Percentiles rank a stretch among this genome's conserved stretches.
Conservation (phyloP, 2,113 vertebrate genomes). For the Syrrhaptes paradoxus region DNA sequence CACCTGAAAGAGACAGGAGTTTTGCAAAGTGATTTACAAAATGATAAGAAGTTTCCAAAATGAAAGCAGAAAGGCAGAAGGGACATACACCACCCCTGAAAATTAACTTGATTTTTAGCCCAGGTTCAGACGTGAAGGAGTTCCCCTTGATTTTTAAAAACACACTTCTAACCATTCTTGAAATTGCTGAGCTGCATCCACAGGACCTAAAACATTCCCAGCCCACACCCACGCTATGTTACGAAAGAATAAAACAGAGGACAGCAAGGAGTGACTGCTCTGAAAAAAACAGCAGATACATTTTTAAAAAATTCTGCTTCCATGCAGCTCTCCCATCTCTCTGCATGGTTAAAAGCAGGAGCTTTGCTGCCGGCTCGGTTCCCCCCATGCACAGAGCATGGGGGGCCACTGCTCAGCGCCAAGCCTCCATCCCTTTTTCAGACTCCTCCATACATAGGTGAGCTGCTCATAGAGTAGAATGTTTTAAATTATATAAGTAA, state of each 20-base stretch:
- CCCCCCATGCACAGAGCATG: neutral
- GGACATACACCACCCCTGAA: neutral
- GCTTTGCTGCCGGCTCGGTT: neutral
- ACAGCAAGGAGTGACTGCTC: neutral
- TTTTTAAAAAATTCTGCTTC: too few relatives aligned
- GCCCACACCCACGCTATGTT: neutral
- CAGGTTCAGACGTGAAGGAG: neutral
- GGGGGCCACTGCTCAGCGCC: neutral
- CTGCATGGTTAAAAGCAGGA: too few relatives aligned
- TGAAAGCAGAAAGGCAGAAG: neutral
- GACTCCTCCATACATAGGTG: neutral
- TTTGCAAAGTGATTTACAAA: neutral
- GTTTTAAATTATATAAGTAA: neutral
- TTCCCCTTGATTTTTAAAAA: neutral
- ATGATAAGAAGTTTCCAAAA: neutral
- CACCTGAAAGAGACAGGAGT: neutral
- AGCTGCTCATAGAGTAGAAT: neutral
- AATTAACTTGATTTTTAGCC: neutral
- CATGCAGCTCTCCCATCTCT: neutral
- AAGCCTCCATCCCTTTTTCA: neutral
- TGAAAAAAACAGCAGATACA: neutral
- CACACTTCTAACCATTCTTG: neutral
- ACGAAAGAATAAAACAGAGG: neutral
- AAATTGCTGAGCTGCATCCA: neutral
- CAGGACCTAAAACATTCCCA: neutral